These are phyloP conservation scores for Caenorhabditis panamensis DNA, from an alignment of 2,888 invertebrate species.

Conservation along the genomic window DNA sequence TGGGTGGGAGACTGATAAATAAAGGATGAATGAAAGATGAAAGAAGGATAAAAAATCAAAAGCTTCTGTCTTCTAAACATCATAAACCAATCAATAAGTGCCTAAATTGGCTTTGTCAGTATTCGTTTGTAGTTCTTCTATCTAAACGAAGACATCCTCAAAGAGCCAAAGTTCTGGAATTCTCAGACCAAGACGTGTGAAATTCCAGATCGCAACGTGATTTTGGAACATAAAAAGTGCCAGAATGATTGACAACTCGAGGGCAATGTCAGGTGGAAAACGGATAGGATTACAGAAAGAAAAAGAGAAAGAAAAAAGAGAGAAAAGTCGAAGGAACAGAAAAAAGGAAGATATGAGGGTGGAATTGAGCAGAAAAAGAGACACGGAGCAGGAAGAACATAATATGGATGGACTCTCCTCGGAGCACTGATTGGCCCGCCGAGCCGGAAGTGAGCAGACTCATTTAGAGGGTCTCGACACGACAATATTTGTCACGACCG, in stretches of 20 bases:
- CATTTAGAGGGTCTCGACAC: constrained; percentile 11
- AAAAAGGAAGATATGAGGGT: background rate
- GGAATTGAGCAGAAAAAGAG: background rate
- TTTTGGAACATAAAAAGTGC: constrained; percentile 14
- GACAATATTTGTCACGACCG: background rate
- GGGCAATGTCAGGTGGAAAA: constrained; percentile 25
- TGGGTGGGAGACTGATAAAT: too few species aligned
- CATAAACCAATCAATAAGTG: too few species aligned
- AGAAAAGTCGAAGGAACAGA: background rate
- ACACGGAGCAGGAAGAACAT: constrained; percentile 19
- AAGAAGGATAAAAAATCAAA: too few species aligned
- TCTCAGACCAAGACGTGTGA: too few species aligned
- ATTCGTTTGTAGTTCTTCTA: too few species aligned
- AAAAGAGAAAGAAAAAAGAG: background rate
- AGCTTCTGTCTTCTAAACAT: too few species aligned
- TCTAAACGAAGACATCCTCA: too few species aligned
- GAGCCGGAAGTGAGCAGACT: background rate
- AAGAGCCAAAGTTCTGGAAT: too few species aligned
- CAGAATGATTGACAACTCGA: constrained; percentile 25
- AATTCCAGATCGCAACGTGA: too few species aligned
- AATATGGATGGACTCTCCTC: constrained; percentile 32
- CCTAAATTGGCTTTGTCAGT: too few species aligned
- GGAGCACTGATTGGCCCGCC: constrained; percentile 27
- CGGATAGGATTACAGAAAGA: constrained; percentile 26
- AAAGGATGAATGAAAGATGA: too few species aligned